Conservation (phyloP, 2,888 invertebrate species). For the Beris chalybata region DNA sequence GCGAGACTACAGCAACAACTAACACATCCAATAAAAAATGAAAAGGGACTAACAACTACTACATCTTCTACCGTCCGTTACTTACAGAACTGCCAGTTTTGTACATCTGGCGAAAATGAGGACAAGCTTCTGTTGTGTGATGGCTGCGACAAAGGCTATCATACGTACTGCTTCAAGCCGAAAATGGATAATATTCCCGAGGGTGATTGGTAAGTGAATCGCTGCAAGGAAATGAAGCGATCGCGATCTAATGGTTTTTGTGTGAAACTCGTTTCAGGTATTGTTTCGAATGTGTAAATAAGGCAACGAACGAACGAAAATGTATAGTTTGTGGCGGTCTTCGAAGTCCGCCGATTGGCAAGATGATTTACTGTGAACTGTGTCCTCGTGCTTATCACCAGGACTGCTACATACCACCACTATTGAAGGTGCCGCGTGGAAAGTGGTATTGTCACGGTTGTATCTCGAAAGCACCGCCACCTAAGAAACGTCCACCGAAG, state of each 20-base stretch:
- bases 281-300: slow-evolving; percentile 93
- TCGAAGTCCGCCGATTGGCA: slow-evolving; percentile 59
- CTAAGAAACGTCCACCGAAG: slow-evolving; percentile 66
- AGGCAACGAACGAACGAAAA: slow-evolving; percentile 88
- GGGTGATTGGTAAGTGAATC: slow-evolving; percentile 83
- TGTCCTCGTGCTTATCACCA: slow-evolving; percentile 92
- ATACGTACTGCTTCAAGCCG: slow-evolving; percentile 98
- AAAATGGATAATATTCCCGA: slow-evolving; percentile 95
- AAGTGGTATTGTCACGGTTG: slow-evolving; percentile 91
- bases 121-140: slow-evolving; percentile 93
- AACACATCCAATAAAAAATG: slow-evolving; percentile 9
- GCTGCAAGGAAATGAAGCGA: slow-evolving; percentile 10
- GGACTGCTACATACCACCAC: slow-evolving; percentile 88
- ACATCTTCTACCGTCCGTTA: slow-evolving; percentile 42
- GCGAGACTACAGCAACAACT: slow-evolving; percentile 10
- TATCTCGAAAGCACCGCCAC: slow-evolving; percentile 78
- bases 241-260: not conserved
- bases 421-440: slow-evolving; percentile 79
- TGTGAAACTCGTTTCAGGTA: slow-evolving; percentile 64
- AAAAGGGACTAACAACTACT: slow-evolving; percentile 12
- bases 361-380: slow-evolving; percentile 82
- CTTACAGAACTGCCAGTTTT: slow-evolving; percentile 94
- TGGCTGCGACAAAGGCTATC: slow-evolving; percentile 97
- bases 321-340: slow-evolving; percentile 91
- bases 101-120: slow-evolving; percentile 94